A percentile compares a stretch with the other conserved stretches of the same genome.
Evolutionary conservation across 53 echinoderm and acorn worm species (phyloP).

Genomic region (Apostichopus leukothele): DNA sequence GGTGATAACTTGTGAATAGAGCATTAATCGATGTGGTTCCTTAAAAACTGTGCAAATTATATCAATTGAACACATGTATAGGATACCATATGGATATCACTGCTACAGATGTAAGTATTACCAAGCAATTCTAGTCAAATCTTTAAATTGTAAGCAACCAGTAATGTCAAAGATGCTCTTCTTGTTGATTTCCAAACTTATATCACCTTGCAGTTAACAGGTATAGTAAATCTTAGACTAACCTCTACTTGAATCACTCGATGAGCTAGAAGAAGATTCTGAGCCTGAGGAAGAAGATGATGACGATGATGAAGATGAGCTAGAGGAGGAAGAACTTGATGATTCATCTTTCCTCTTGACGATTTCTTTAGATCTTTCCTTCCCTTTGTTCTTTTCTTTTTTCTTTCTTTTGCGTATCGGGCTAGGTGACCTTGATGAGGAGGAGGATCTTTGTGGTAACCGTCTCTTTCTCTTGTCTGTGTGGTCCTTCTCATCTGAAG

Average conservation of each 20-base stretch:
- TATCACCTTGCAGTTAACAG: no score
- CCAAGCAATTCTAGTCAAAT: no score
- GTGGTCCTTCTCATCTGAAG: background rate
- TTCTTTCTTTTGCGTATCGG: conserved; percentile 5
- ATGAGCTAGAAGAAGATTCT: conserved; percentile 37
- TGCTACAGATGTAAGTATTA: no score
- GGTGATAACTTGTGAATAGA: no score
- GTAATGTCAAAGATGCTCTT: no score
- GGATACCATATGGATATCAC: no score
- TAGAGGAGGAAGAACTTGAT: background rate
- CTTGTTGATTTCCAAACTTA: no score
- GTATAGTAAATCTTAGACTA: background rate
- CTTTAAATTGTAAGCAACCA: no score
- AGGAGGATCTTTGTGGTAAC: background rate
- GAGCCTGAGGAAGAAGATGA: conserved; percentile 28
- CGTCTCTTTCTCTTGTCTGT: conserved; percentile 13
- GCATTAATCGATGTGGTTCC: no score
- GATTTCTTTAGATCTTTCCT: background rate
- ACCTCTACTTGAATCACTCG: conserved; percentile 30
- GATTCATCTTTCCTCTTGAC: background rate
- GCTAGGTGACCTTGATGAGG: conserved; percentile 22
- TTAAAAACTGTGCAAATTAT: no score
- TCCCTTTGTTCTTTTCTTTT: background rate
- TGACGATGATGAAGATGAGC: conserved; percentile 13
- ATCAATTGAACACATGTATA: no score